These are phyloP conservation scores for Thymelicus sylvestris DNA, from an alignment of 2,888 invertebrate species.

Conservation along the genomic window DNA sequence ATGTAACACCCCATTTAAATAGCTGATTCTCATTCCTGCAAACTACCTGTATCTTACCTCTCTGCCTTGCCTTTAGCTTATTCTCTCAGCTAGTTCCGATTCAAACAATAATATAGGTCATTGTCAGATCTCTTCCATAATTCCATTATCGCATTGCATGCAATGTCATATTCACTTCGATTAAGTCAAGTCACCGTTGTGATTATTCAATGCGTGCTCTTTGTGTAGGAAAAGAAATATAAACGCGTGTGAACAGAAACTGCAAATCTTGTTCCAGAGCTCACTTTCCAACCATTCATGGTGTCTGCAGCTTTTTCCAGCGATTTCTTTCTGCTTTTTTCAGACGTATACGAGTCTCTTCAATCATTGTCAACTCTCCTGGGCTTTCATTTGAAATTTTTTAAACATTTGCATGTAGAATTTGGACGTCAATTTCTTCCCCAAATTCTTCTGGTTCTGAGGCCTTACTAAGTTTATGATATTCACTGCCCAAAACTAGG, in stretches of 20 bases:
- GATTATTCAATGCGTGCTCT: constrained; percentile 13
- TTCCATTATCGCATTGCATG: constrained; percentile 3
- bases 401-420: not conserved
- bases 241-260: constrained; percentile 80
- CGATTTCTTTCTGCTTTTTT: constrained; percentile 77
- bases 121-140: constrained; percentile 7
- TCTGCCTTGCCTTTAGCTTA: not conserved
- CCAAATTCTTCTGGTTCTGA: too few species aligned
- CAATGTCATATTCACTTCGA: constrained; percentile 4
- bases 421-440: too few species aligned
- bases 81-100: not conserved
- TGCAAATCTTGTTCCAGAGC: constrained; percentile 66
- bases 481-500: too few species aligned
- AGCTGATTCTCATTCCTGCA: too few species aligned
- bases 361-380: constrained; percentile 73
- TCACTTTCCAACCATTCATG: constrained; percentile 84
- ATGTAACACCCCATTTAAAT: too few species aligned
- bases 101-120: not conserved
- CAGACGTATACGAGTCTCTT: constrained; percentile 53
- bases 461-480: too few species aligned
- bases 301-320: constrained; percentile 76
- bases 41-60: not conserved
- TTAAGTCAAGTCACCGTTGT: not conserved
- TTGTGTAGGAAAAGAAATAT: constrained; percentile 27
- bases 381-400: constrained; percentile 33